These are phyloP conservation scores for Turdus rufiventris DNA, from an alignment of 2,113 vertebrate species.

Conservation along the genomic window DNA sequence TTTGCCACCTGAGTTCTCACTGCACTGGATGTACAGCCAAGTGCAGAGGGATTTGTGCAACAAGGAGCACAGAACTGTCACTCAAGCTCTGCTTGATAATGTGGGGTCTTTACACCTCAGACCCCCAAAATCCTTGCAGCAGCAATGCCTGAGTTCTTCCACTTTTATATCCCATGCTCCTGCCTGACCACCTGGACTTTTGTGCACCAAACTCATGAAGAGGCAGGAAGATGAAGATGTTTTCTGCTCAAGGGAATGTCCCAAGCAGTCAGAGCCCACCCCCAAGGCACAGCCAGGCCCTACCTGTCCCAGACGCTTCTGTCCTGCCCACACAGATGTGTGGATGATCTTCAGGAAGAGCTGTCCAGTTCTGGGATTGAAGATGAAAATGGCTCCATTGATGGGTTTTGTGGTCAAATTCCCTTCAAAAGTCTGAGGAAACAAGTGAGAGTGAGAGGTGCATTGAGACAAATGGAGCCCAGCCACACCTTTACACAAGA, in stretches of 20 bases:
- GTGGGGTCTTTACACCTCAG: neutral
- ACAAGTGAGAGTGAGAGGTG: neutral
- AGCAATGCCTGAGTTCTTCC: neutral
- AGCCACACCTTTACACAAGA: neutral
- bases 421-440: slow-evolving; percentile 93
- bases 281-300: neutral
- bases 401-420: slow-evolving; percentile 99
- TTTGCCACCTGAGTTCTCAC: neutral
- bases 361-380: slow-evolving; percentile 98
- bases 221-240: neutral
- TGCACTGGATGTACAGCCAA: neutral
- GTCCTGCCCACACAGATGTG: slow-evolving; percentile 98
- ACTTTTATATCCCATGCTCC: neutral
- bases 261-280: neutral
- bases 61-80: neutral
- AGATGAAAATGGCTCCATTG: slow-evolving; percentile 99
- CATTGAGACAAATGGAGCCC: neutral
- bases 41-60: neutral
- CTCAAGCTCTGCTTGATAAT: neutral
- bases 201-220: neutral
- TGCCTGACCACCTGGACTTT: neutral
- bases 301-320: slow-evolving; percentile 98
- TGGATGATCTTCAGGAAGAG: slow-evolving; percentile 99
- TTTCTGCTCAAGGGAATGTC: neutral
- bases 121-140: neutral